Conservation (phyloP, 2,888 invertebrate species). For the Oegoconia quadripuncta region DNA sequence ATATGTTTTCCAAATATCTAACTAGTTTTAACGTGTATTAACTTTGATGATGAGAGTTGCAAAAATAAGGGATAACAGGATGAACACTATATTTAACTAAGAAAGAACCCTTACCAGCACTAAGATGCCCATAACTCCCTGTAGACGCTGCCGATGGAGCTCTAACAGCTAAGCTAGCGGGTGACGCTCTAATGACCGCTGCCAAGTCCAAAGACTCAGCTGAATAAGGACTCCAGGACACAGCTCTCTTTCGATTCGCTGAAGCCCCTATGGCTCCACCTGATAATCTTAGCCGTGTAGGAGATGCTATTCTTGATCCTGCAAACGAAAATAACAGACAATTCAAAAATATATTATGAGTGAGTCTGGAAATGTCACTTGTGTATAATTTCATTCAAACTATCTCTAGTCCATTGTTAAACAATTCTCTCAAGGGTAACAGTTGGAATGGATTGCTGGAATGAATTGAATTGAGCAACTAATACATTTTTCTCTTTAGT, state of each 20-base stretch:
- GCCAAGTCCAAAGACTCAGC: conserved; percentile 95
- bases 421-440: too few species aligned
- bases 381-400: too few species aligned
- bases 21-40: not conserved
- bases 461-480: too few species aligned
- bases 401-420: too few species aligned
- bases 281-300: conserved; percentile 64
- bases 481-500: too few species aligned
- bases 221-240: conserved; percentile 96
- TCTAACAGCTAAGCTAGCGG: conserved; percentile 93
- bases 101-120: conserved; percentile 83
- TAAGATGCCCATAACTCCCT: conserved; percentile 97
- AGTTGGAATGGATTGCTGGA: too few species aligned
- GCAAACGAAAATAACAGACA: conserved; percentile 21
- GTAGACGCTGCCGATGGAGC: conserved; percentile 89
- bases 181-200: conserved; percentile 96
- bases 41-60: too few species aligned
- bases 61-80: too few species aligned
- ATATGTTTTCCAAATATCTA: too few species aligned
- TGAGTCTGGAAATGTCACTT: not conserved
- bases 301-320: conserved; percentile 74
- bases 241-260: conserved; percentile 91
- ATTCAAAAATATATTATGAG: not conserved
- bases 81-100: too few species aligned
- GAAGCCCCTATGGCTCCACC: conserved; percentile 70